These are phyloP conservation scores for Geopemphigus sp. DNA, from an alignment of 1,140 invertebrate species.

Conservation along the genomic window DNA sequence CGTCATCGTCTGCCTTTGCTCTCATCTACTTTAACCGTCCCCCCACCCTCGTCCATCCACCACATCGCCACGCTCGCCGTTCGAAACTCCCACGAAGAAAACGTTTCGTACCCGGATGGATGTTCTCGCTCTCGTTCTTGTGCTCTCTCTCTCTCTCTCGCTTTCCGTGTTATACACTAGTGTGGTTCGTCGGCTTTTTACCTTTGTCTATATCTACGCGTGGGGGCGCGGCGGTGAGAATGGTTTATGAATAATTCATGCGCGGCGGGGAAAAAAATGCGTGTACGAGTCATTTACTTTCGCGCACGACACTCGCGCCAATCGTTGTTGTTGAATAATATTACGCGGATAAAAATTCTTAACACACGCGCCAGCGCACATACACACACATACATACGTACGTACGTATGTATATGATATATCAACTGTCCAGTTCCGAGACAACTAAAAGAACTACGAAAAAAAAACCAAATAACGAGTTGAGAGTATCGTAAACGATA, in stretches of 20 bases:
- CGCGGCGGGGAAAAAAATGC: neutral
- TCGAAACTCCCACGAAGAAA: neutral
- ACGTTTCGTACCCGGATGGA: slow-evolving; percentile 3
- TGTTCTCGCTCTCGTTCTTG: no score
- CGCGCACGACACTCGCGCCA: neutral
- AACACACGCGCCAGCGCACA: no score
- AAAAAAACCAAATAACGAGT: no score
- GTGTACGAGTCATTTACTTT: slow-evolving; percentile 47
- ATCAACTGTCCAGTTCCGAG: no score
- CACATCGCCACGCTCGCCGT: no score
- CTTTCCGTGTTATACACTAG: neutral
- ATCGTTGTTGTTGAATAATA: slow-evolving; percentile 11
- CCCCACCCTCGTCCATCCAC: neutral
- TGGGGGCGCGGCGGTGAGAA: neutral
- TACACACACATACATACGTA: no score
- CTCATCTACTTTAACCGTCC: no score
- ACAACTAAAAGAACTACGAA: no score
- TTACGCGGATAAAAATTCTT: slow-evolving; percentile 8
- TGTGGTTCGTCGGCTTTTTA: slow-evolving; percentile 31
- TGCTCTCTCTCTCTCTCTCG: no score
- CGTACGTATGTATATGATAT: neutral
- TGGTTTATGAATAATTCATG: slow-evolving; percentile 46
- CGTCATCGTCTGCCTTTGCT: slow-evolving; percentile 36
- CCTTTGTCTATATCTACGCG: slow-evolving; percentile 27
- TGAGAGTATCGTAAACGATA: no score